Base-by-base conservation (phyloP, 2,797 vertebrate genomes). In the Novumbra hubbsi region DNA sequence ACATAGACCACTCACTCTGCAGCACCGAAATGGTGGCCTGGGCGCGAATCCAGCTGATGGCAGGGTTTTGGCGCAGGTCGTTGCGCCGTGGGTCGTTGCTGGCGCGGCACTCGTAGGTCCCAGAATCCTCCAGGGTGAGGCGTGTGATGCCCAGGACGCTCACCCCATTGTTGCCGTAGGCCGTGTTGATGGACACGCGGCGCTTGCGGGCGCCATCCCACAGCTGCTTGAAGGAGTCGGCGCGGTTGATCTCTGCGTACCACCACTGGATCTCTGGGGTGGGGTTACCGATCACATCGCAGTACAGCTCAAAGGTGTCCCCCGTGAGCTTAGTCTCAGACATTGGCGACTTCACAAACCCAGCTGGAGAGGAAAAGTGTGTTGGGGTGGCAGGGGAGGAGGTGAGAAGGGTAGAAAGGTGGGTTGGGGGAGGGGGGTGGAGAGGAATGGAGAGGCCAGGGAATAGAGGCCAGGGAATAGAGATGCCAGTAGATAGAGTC, bases 271-370 rank as follows among this genome's bases (percentile, higher is more conserved):
- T 99, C 95, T 99, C 98, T 80, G 98, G 98, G 84, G 95, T 96
- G 91, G 98, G 98, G 88, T 92, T 96, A 88, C 98, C 98, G 67
- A 98, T 94, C 95, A 99, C 98, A 80, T 98, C 96, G 94, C 98
- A 99, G 97, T 98, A 98, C 94, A 99, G 96, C 96, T 99, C 98
- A 94, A 98, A 98, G 94, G 97, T 96, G 94, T 99, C 98, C 93
- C 97, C 98, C 84, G 97, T 98, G 88, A 99, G 96, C 90, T 98
- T 99, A 91, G 96, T 98, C 94, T 99, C 98, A 92, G 98, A 99
- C 96, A 98, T 96, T 88, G 98, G 98, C 88, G 98, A 99, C 95
- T 98, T 99, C 95, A 97, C 96, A 95, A 99, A 99, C 94, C 98
- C 98, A 94, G 97, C 98, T 99, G 95, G 94, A 96, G 94, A 95